A percentile compares a stretch with the other conserved stretches of the same genome.
Conservation (phyloP, 2,888 invertebrate genomes). For the Bibio marci region DNA sequence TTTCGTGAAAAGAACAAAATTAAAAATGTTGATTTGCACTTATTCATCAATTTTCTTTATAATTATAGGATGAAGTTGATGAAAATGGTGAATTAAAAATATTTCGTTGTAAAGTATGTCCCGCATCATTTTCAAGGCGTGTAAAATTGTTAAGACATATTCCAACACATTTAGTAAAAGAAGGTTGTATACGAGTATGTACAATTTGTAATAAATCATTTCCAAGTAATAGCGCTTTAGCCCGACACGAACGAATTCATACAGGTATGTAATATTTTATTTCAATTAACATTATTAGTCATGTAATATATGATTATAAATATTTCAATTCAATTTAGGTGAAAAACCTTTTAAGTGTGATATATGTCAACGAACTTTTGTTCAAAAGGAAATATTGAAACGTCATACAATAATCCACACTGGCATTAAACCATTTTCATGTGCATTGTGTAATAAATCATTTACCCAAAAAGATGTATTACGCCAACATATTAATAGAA, state of each 20-base stretch:
- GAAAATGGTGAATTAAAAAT: slow-evolving; percentile 29
- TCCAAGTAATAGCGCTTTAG: slow-evolving; percentile 46
- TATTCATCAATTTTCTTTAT: too few relatives aligned
- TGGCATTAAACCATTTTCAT: slow-evolving; percentile 45
- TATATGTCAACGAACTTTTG: slow-evolving; percentile 43
- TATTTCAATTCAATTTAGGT: slow-evolving; percentile 9
- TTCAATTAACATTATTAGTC: neutral
- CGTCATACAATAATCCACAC: slow-evolving; percentile 42
- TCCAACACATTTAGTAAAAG: too few relatives aligned
- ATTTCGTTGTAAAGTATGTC: slow-evolving; percentile 43
- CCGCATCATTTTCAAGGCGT: slow-evolving; percentile 41
- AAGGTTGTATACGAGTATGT: too few relatives aligned
- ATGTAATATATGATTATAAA: too few relatives aligned
- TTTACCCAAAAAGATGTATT: slow-evolving; percentile 58
- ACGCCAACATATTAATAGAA: slow-evolving; percentile 37
- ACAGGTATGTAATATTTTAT: slow-evolving; percentile 29
- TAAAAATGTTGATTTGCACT: too few relatives aligned
- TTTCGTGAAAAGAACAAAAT: neutral
- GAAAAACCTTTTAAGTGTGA: slow-evolving; percentile 34
- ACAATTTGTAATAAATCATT: too few relatives aligned
- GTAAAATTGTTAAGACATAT: slow-evolving; percentile 42
- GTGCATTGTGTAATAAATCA: slow-evolving; percentile 44
- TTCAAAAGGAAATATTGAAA: slow-evolving; percentile 53
- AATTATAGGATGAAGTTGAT: neutral
- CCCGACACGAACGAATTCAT: slow-evolving; percentile 51